Evolutionary conservation across 2,888 invertebrate species (phyloP).

Genomic region (Carterocephalus palaemon): DNA sequence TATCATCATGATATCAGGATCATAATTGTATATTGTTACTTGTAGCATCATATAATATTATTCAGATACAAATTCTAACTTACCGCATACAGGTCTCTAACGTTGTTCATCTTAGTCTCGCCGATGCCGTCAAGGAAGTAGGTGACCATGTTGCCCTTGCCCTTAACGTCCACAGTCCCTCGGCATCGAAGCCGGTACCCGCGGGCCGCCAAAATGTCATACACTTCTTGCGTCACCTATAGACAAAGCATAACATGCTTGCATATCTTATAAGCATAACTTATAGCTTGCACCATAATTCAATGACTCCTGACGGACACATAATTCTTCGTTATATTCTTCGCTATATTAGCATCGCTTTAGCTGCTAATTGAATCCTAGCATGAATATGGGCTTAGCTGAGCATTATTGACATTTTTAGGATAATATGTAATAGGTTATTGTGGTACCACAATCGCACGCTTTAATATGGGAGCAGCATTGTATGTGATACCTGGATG

Average conservation of each 20-base stretch:
- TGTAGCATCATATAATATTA: too few species aligned
- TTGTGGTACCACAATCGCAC: slow-evolving; percentile 56
- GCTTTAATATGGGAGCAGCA: slow-evolving; percentile 25
- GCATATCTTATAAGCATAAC: too few species aligned
- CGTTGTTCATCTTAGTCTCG: slow-evolving; percentile 35
- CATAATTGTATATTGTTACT: too few species aligned
- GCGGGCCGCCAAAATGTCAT: slow-evolving; percentile 85
- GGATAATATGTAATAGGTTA: too few species aligned
- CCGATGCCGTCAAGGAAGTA: slow-evolving; percentile 85
- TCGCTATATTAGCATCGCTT: slow-evolving; percentile 3
- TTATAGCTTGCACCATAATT: slow-evolving; percentile 1
- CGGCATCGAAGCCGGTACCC: slow-evolving; percentile 91
- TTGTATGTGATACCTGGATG: slow-evolving; percentile 88
- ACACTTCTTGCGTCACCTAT: slow-evolving; percentile 95
- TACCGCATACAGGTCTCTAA: slow-evolving; percentile 52
- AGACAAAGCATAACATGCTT: slow-evolving; percentile 37
- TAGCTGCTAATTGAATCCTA: not conserved
- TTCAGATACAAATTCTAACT: too few species aligned
- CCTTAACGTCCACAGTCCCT: slow-evolving; percentile 94
- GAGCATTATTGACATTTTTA: too few species aligned
- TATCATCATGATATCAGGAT: too few species aligned
- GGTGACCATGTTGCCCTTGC: slow-evolving; percentile 96
- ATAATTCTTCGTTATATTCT: not conserved
- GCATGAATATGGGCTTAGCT: too few species aligned
- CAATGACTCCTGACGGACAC: too few species aligned